phyloP scores from a whole-genome alignment of 1,140 invertebrate genomes.

The Pteromalus puparum region DNA sequence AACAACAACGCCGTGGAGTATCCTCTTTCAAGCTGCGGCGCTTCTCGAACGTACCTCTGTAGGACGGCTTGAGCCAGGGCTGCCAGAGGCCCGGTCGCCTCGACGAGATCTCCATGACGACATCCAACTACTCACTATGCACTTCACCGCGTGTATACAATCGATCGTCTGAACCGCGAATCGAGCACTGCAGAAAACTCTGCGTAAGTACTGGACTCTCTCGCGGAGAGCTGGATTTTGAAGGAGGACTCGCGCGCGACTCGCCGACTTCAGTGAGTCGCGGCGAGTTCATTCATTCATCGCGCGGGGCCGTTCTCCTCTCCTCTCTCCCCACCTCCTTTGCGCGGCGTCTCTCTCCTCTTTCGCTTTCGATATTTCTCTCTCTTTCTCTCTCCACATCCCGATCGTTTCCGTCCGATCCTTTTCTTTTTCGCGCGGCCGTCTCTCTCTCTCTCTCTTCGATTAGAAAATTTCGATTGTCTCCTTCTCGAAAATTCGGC shows the following conservation, averaged over 20 bases:
- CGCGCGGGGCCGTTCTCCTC: conserved; percentile 53
- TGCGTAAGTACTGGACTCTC: not conserved
- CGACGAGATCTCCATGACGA: conserved; percentile 64
- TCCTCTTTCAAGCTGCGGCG: too few relatives aligned
- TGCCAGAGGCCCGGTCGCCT: conserved; percentile 68
- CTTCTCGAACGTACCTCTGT: conserved; percentile 14
- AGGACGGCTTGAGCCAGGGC: conserved; percentile 65
- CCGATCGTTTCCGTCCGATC: conserved; percentile 34
- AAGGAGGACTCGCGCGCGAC: conserved; percentile 33
- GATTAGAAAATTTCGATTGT: conserved; percentile 6
- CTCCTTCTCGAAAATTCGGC: too few relatives aligned
- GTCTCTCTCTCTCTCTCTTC: not conserved
- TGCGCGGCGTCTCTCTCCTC: conserved; percentile 4
- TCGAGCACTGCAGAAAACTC: not conserved
- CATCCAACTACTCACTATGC: conserved; percentile 24
- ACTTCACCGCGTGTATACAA: not conserved
- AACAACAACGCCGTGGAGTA: not conserved
- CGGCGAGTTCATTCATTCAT: conserved; percentile 75
- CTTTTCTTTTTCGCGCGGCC: conserved; percentile 37
- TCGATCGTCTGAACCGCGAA: not conserved
- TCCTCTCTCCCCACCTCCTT: conserved; percentile 47
- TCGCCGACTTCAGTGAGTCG: conserved; percentile 52
- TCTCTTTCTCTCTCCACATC: conserved; percentile 15
- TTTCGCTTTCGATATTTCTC: conserved; percentile 39
- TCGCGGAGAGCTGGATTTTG: not conserved